Conservation (phyloP, 2,888 invertebrate genomes). For the Julus scanicus region DNA sequence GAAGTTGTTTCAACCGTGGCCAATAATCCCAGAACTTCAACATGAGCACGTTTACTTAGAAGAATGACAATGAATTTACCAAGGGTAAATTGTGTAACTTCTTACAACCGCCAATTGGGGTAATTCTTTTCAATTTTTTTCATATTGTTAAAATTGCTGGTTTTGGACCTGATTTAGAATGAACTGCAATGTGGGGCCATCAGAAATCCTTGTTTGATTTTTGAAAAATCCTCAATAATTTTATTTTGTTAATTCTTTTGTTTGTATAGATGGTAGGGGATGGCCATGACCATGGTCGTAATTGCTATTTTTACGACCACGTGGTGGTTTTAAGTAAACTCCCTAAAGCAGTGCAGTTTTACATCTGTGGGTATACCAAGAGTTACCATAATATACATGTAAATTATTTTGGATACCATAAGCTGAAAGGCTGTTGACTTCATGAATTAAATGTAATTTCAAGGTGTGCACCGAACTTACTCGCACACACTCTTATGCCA, state of each 20-base stretch:
- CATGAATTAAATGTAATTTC: not conserved
- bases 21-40: not conserved
- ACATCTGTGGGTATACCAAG: not conserved
- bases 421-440: not conserved
- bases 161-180: too few species aligned
- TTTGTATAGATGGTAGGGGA: too few species aligned
- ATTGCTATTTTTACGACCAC: too few species aligned
- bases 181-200: too few species aligned
- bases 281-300: too few species aligned
- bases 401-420: not conserved
- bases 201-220: too few species aligned
- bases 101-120: not conserved
- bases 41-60: not conserved
- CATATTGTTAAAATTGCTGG: not conserved
- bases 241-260: too few species aligned
- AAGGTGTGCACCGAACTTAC: not conserved
- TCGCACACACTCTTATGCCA: not conserved
- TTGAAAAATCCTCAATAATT: too few species aligned
- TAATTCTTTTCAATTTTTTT: not conserved
- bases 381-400: not conserved
- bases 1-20: slow-evolving; percentile 27
- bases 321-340: too few species aligned
- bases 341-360: too few species aligned
- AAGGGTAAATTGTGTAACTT: slow-evolving; percentile 16
- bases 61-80: slow-evolving; percentile 23